Evolutionary conservation across 2,888 invertebrate species (phyloP).

Genomic region (Habroteleia sp.): DNA sequence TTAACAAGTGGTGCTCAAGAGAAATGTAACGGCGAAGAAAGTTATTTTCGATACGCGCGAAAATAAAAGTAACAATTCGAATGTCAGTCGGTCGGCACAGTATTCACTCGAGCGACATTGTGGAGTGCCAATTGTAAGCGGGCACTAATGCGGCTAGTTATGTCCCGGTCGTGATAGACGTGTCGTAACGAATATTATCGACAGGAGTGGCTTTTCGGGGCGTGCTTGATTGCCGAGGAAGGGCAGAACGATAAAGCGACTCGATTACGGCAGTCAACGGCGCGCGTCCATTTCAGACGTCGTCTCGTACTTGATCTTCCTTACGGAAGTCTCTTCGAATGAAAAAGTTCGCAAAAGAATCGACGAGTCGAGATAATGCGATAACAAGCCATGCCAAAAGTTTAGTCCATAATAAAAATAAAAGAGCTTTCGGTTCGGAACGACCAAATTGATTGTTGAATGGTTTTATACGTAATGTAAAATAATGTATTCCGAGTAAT

Average conservation of each 20-base stretch:
- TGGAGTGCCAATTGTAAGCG: slow-evolving; percentile 50
- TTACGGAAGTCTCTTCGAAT: slow-evolving; percentile 7
- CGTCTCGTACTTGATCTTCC: slow-evolving; percentile 37
- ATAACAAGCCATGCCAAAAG: no score
- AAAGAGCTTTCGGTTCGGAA: no score
- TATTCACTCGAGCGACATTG: slow-evolving; percentile 46
- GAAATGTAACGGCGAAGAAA: slow-evolving; percentile 20
- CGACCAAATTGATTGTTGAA: no score
- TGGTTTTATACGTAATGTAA: no score
- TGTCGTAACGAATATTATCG: slow-evolving; percentile 66
- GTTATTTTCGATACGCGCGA: slow-evolving; percentile 30
- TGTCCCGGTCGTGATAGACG: slow-evolving; percentile 53
- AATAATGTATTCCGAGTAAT: no score
- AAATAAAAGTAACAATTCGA: slow-evolving; percentile 47
- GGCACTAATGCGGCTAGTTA: slow-evolving; percentile 57
- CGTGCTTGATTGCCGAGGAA: slow-evolving; percentile 68
- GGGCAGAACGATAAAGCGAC: slow-evolving; percentile 68
- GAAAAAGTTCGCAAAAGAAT: slow-evolving; percentile 1
- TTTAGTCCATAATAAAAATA: no score
- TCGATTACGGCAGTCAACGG: slow-evolving; percentile 67
- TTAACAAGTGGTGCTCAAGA: no score
- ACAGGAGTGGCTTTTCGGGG: slow-evolving; percentile 67
- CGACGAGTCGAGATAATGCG: no score
- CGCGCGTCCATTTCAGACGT: slow-evolving; percentile 57
- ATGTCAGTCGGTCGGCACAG: slow-evolving; percentile 31